phyloP scores from a whole-genome alignment of 2,888 invertebrate species.

The Mimas tiliae region DNA sequence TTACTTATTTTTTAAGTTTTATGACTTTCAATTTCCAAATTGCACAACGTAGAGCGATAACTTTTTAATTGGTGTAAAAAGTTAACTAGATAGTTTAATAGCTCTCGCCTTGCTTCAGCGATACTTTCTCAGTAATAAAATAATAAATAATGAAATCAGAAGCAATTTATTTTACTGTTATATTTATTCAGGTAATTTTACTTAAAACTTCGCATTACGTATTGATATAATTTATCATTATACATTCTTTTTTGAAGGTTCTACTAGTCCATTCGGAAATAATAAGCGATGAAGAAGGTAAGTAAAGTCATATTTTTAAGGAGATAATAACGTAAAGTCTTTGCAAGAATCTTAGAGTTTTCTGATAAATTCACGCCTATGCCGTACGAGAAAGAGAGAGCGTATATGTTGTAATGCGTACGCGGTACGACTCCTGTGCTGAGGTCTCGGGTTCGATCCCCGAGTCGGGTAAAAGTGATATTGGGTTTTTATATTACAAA shows the following conservation, averaged over 20 bases:
- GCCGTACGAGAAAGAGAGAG: too few relatives aligned
- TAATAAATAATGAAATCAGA: slow-evolving; percentile 12
- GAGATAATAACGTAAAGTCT: too few relatives aligned
- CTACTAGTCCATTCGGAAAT: slow-evolving; percentile 32
- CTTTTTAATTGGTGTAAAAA: slow-evolving; percentile 25
- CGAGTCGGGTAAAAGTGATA: too few relatives aligned
- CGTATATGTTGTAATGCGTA: too few relatives aligned
- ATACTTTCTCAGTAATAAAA: not conserved
- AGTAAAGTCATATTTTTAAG: too few relatives aligned
- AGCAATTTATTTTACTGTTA: slow-evolving; percentile 19
- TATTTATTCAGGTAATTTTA: slow-evolving; percentile 28
- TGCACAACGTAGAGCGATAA: not conserved
- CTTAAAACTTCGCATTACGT: not conserved
- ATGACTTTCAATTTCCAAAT: slow-evolving; percentile 7
- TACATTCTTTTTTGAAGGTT: slow-evolving; percentile 30
- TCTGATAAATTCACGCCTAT: not conserved
- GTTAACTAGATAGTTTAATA: slow-evolving; percentile 11
- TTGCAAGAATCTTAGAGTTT: too few relatives aligned
- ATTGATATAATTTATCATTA: not conserved
- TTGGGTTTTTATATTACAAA: too few relatives aligned
- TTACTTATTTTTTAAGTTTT: not conserved
- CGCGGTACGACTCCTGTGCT: too few relatives aligned
- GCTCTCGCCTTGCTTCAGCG: not conserved
- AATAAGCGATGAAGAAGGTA: slow-evolving; percentile 40
- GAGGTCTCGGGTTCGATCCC: too few relatives aligned